These are phyloP conservation scores for Schlechtendalia chinensis DNA, from an alignment of 1,140 invertebrate species.

Conservation along the genomic window DNA sequence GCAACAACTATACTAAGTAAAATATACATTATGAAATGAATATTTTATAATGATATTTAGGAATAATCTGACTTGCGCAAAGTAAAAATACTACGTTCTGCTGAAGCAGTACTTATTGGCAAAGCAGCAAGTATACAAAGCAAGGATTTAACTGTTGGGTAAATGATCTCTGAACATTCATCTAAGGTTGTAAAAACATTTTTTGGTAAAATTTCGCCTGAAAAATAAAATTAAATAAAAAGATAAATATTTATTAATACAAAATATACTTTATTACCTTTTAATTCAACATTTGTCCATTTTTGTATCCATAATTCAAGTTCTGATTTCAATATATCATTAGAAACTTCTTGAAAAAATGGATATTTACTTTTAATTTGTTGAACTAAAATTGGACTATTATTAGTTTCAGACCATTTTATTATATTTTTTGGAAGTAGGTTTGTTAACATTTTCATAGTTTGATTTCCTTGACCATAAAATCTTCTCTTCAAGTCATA, in stretches of 20 bases:
- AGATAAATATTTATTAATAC: too few relatives aligned
- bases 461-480: slow-evolving; percentile 12
- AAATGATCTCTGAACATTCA: not conserved
- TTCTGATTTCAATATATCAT: not conserved
- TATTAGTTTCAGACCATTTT: slow-evolving; percentile 13
- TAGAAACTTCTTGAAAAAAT: not conserved
- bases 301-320: slow-evolving; percentile 15
- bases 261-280: too few relatives aligned
- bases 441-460: not conserved
- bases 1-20: too few relatives aligned
- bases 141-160: not conserved
- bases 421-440: not conserved
- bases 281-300: too few relatives aligned
- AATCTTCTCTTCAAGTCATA: too few relatives aligned
- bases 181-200: not conserved
- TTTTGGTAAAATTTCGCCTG: too few relatives aligned
- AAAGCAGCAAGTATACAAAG: too few relatives aligned
- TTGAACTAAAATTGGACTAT: not conserved
- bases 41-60: too few relatives aligned
- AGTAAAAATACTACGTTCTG: not conserved
- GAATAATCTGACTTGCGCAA: not conserved
- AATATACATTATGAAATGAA: too few relatives aligned
- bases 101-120: not conserved
- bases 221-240: too few relatives aligned
- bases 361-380: not conserved